Percentiles rank a stretch among this genome's conserved stretches.
Conservation (phyloP, 2,113 vertebrate species). For the Pogonocichla stellata region DNA sequence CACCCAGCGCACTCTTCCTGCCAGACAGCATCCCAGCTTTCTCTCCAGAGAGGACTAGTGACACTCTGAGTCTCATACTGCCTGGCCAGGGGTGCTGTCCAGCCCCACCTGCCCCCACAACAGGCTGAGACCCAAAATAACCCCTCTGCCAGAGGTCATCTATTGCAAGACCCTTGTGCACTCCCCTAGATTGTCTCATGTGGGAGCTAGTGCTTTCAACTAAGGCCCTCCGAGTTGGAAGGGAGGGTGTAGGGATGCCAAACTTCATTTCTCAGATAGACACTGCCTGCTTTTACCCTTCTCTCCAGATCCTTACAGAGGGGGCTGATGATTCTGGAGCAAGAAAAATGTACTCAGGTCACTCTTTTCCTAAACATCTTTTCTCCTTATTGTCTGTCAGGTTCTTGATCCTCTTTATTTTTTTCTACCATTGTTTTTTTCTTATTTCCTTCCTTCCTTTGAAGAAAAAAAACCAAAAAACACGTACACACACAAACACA, state of each 20-base stretch:
- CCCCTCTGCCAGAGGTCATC: not conserved
- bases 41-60: not conserved
- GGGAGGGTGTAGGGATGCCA: not conserved
- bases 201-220: not conserved
- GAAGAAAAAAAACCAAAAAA: not conserved
- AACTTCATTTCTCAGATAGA: not conserved
- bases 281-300: rapidly evolving
- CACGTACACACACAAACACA: not conserved
- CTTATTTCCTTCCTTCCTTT: not conserved
- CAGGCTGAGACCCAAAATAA: not conserved
- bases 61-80: rapidly evolving
- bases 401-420: not conserved
- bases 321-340: not conserved
- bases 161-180: rapidly evolving
- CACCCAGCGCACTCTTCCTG: rapidly evolving
- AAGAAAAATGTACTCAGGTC: not conserved
- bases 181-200: rapidly evolving
- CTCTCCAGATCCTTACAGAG: not conserved
- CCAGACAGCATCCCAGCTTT: not conserved
- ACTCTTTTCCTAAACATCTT: not conserved
- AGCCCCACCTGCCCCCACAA: not conserved
- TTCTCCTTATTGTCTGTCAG: not conserved
- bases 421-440: not conserved
- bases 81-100: rapidly evolving
- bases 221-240: not conserved